Conservation (phyloP, 2,113 vertebrate species). For the Heteronetta atricapilla region DNA sequence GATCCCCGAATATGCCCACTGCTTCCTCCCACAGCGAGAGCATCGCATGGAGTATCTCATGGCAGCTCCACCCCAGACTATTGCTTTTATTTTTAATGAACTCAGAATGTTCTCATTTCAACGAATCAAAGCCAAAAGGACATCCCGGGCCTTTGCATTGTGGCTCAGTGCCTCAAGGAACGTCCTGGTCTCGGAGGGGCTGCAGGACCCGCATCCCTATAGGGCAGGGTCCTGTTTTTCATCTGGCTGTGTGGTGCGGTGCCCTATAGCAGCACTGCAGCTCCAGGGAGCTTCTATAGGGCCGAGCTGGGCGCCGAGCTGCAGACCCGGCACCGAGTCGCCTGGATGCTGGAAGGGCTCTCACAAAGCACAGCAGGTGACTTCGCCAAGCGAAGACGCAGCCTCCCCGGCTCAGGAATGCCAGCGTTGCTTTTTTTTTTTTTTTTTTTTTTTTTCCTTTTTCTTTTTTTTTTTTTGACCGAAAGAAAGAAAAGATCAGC, state of each 20-base stretch:
- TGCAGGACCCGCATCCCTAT: neutral
- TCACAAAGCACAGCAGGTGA: neutral
- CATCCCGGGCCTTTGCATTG: neutral
- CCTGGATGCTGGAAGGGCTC: neutral
- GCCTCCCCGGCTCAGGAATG: neutral
- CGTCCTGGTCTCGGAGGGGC: neutral
- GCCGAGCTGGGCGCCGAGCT: neutral
- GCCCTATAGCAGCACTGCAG: neutral
- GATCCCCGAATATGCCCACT: neutral
- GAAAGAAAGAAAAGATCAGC: neutral
- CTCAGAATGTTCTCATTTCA: neutral
- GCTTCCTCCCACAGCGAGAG: neutral
- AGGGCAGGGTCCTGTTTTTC: neutral
- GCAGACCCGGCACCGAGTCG: neutral
- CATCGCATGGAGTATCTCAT: neutral
- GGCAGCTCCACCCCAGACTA: neutral
- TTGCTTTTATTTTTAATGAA: conserved; percentile 13
- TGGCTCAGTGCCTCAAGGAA: neutral
- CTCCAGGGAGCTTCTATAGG: neutral
- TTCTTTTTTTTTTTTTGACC: neutral
- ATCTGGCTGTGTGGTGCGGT: neutral
- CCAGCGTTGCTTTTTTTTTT: neutral
- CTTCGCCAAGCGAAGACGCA: neutral
- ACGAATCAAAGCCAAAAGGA: neutral
- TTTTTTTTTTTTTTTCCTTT: neutral